These are phyloP conservation scores for Drosophila acutilabella DNA, from an alignment of 2,888 invertebrate genomes.

Conservation along the genomic window DNA sequence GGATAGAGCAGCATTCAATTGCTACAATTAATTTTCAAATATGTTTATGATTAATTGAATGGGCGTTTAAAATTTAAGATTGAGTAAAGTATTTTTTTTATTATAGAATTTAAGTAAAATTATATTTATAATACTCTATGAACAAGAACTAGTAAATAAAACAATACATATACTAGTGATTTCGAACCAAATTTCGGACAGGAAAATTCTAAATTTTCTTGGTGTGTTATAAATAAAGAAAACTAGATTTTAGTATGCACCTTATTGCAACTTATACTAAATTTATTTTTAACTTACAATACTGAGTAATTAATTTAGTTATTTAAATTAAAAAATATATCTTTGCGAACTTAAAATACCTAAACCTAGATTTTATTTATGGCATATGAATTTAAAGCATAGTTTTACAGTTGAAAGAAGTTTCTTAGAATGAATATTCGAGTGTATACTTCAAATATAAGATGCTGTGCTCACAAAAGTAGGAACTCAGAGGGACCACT, in stretches of 20 bases:
- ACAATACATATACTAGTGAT: too few species aligned
- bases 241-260: too few species aligned
- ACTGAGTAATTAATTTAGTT: too few species aligned
- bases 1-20: slow-evolving; percentile 1
- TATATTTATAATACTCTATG: neutral
- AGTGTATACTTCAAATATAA: neutral
- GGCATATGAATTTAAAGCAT: neutral
- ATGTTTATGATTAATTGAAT: slow-evolving; percentile 10
- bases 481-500: slow-evolving; percentile 8
- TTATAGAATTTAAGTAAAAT: neutral
- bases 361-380: too few species aligned
- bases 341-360: too few species aligned
- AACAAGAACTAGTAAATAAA: too few species aligned
- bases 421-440: neutral
- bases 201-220: too few species aligned
- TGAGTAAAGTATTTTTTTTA: neutral
- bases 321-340: too few species aligned
- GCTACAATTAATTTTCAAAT: neutral
- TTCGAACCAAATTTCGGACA: too few species aligned
- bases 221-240: too few species aligned
- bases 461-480: slow-evolving; percentile 2
- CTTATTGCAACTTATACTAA: too few species aligned
- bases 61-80: neutral
- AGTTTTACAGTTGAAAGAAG: neutral
- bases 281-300: too few species aligned